These are phyloP conservation scores for Karalla daura DNA, from an alignment of 2,797 vertebrate genomes.

Conservation along the genomic window DNA sequence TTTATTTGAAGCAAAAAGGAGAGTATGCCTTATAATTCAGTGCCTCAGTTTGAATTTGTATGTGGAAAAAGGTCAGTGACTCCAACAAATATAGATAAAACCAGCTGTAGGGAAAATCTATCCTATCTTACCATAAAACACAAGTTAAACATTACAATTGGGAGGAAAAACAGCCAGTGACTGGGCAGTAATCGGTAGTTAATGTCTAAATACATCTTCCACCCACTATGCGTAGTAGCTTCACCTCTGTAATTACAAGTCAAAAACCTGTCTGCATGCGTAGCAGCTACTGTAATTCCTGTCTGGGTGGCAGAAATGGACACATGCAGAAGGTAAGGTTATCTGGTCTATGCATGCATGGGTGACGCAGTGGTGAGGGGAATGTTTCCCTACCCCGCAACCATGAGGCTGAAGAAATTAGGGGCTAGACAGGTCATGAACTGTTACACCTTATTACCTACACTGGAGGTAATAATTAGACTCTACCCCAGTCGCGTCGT, in stretches of 20 bases:
- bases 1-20: not conserved
- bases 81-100: not conserved
- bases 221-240: not conserved
- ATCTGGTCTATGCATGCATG: not conserved
- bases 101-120: not conserved
- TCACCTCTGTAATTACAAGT: not conserved
- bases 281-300: not conserved
- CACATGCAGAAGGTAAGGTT: not conserved
- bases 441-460: not conserved
- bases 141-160: not conserved
- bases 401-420: not conserved
- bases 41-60: not conserved
- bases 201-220: not conserved
- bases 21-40: not conserved
- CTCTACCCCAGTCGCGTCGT: not conserved
- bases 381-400: no score
- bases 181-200: no score
- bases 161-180: not conserved
- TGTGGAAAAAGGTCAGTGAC: not conserved
- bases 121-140: not conserved
- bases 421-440: not conserved
- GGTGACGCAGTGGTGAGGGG: not conserved
- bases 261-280: not conserved
- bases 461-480: not conserved
- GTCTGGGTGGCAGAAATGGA: not conserved